phyloP scores from a whole-genome alignment of 2,113 vertebrate species.

The Actenoides lindsayi region DNA sequence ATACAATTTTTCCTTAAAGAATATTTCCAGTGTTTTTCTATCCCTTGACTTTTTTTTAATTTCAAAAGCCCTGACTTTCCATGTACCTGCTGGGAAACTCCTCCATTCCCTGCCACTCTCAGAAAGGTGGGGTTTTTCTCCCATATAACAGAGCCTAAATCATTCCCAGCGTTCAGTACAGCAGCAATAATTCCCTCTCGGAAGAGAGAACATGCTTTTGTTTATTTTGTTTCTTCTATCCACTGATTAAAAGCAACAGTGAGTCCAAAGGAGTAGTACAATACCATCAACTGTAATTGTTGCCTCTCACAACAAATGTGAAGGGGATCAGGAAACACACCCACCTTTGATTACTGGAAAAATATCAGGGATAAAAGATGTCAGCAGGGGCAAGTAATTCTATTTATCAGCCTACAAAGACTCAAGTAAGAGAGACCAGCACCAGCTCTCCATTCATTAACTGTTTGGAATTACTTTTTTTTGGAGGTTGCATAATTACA shows the following conservation, averaged over 20 bases:
- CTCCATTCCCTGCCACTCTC: not conserved
- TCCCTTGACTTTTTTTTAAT: not conserved
- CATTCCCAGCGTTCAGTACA: not conserved
- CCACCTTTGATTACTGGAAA: conserved; percentile 30
- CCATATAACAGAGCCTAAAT: not conserved
- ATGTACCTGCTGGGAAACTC: not conserved
- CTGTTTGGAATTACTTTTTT: conserved; percentile 2
- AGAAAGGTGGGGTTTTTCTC: not conserved
- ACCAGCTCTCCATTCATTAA: not conserved
- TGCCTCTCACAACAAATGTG: conserved; percentile 5
- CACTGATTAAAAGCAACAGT: not conserved
- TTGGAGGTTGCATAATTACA: conserved; percentile 41
- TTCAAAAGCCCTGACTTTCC: not conserved
- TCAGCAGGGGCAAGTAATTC: not conserved
- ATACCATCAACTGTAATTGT: not conserved
- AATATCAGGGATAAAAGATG: not conserved
- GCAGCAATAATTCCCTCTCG: not conserved
- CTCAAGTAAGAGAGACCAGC: not conserved
- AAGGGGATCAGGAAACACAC: not conserved
- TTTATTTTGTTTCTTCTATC: not conserved
- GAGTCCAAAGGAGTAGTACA: not conserved
- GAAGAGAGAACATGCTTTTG: not conserved
- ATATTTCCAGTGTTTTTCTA: not conserved
- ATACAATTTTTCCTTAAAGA: not conserved
- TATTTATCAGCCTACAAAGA: conserved; percentile 5